These are phyloP conservation scores for Chiridota heheva DNA, from an alignment of 35 echinoderm and acorn worm species.

Conservation along the genomic window DNA sequence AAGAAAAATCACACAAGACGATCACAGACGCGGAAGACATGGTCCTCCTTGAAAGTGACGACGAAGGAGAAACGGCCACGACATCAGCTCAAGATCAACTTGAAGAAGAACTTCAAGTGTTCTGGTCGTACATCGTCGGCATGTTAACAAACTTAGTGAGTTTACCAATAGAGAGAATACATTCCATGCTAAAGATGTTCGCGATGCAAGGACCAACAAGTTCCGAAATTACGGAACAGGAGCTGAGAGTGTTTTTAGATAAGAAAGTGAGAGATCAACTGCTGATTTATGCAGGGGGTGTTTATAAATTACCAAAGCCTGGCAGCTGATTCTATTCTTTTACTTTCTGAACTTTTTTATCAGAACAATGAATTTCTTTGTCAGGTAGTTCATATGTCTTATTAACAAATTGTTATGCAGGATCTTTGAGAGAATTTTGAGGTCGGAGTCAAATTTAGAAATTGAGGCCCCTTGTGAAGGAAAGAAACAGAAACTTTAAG, in stretches of 20 bases:
- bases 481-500: no score
- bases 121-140: slow-evolving; percentile 97
- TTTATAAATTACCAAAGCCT: slow-evolving; percentile 77
- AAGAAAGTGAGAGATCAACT: slow-evolving; percentile 84
- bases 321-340: no score
- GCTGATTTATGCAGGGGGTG: slow-evolving; percentile 65
- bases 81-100: slow-evolving; percentile 47
- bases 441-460: no score
- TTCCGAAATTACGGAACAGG: slow-evolving; percentile 79
- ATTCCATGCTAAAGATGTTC: slow-evolving; percentile 99
- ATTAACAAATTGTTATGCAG: no score
- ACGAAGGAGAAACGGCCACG: slow-evolving; percentile 55
- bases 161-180: slow-evolving; percentile 85
- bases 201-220: slow-evolving; percentile 88
- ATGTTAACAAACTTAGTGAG: slow-evolving; percentile 94
- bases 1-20: slow-evolving; percentile 62
- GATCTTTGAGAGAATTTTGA: no score
- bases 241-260: slow-evolving; percentile 88
- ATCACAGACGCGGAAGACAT: slow-evolving; percentile 49
- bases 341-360: no score
- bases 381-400: no score
- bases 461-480: no score
- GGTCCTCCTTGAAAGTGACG: slow-evolving; percentile 86
- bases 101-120: slow-evolving; percentile 68
- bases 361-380: no score